Percentiles rank a stretch among this genome's conserved stretches.
Conservation (phyloP, 2,797 vertebrate genomes). For the Lithobates sylvaticus region DNA sequence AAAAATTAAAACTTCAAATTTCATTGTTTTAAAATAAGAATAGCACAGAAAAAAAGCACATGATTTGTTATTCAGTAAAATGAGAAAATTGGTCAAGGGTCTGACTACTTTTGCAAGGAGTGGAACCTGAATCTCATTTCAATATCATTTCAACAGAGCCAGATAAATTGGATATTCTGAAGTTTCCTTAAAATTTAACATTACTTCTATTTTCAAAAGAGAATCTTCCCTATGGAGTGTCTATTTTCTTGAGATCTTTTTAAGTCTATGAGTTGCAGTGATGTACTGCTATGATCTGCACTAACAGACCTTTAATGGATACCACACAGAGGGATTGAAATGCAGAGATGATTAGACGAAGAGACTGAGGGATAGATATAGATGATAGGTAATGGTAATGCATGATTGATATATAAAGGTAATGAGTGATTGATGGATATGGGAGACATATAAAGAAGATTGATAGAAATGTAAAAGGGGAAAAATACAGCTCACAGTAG, state of each 20-base stretch:
- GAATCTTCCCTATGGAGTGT: background rate
- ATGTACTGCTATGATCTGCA: slow-evolving; percentile 9
- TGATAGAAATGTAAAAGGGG: slow-evolving; percentile 4
- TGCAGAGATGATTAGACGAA: slow-evolving; percentile 9
- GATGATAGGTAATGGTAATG: slow-evolving; percentile 28
- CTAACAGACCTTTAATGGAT: slow-evolving; percentile 26
- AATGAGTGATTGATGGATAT: slow-evolving; percentile 26
- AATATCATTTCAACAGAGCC: too few relatives aligned
- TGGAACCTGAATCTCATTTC: too few relatives aligned
- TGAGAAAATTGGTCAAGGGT: too few relatives aligned
- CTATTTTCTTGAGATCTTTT: background rate
- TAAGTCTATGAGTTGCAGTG: background rate
- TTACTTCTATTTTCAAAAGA: background rate
- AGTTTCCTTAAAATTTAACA: background rate
- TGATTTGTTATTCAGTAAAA: too few relatives aligned
- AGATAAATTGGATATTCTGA: background rate
- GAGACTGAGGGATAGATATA: slow-evolving; percentile 20
- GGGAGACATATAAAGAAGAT: background rate
- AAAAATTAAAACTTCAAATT: too few relatives aligned
- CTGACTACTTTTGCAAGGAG: too few relatives aligned
- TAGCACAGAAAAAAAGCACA: too few relatives aligned
- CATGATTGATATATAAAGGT: slow-evolving; percentile 17
- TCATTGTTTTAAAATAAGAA: too few relatives aligned
- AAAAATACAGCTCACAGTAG: background rate
- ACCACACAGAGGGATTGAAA: slow-evolving; percentile 22